Percentiles rank a stretch among this genome's conserved stretches.
phyloP scores from a whole-genome alignment of 2,888 invertebrate species.

The Heliconius ismenius region DNA sequence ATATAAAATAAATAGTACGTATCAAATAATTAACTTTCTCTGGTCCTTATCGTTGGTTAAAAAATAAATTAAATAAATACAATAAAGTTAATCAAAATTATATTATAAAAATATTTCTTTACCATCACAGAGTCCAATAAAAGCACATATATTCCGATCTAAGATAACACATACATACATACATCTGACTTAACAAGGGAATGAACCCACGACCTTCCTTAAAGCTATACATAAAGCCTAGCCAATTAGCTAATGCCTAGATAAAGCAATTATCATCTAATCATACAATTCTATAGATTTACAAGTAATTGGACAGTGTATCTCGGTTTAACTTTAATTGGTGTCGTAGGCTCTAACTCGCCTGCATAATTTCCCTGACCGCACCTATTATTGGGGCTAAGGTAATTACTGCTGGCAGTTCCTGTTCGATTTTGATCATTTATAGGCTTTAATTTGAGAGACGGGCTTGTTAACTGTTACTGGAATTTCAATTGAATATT shows the following conservation, averaged over 20 bases:
- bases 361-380: constrained; percentile 37
- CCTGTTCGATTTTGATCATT: constrained; percentile 36
- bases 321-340: constrained; percentile 36
- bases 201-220: not conserved
- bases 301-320: constrained; percentile 33
- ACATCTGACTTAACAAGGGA: not conserved
- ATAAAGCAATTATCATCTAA: not conserved
- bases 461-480: not conserved
- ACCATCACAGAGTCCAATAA: too few species aligned
- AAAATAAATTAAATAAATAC: too few species aligned
- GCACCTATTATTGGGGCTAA: constrained; percentile 36
- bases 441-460: constrained; percentile 15
- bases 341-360: constrained; percentile 37
- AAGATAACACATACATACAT: not conserved
- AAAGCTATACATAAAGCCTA: not conserved
- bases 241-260: not conserved
- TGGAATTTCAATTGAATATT: constrained; percentile 1
- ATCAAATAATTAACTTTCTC: too few species aligned
- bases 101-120: too few species aligned
- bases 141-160: too few species aligned
- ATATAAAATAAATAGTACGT: too few species aligned
- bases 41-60: too few species aligned
- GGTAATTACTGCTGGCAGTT: constrained; percentile 35
- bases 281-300: constrained; percentile 6
- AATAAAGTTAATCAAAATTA: too few species aligned